Evolutionary conservation across 2,888 invertebrate genomes (phyloP).

Genomic region (Drosophila kambysellisi): DNA sequence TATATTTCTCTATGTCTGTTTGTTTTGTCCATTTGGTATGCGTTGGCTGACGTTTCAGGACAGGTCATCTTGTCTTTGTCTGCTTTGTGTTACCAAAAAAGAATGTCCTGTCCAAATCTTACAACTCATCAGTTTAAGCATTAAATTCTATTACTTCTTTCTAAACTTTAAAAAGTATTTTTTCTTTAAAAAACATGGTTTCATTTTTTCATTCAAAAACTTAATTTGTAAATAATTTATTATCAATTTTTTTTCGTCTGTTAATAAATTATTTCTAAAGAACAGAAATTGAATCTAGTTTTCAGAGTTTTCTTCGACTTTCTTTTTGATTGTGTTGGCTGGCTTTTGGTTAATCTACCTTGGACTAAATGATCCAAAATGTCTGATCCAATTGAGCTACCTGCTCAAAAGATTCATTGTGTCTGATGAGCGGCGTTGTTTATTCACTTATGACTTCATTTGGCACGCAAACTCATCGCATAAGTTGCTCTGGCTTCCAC

Average conservation of each 20-base stretch:
- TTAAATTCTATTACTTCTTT: neutral
- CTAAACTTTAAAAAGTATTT: neutral
- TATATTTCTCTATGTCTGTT: neutral
- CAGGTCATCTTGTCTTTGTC: neutral
- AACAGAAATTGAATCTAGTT: neutral
- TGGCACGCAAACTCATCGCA: conserved; percentile 36
- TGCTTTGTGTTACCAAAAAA: neutral
- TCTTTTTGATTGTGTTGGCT: neutral
- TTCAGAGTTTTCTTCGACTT: neutral
- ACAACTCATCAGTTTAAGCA: neutral
- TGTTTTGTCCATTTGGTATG: neutral
- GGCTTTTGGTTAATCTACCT: neutral
- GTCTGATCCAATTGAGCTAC: neutral
- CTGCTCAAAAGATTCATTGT: conserved; percentile 14
- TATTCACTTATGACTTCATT: conserved; percentile 56
- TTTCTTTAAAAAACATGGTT: neutral
- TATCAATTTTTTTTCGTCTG: neutral
- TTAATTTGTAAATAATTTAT: neutral
- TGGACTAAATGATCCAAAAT: neutral
- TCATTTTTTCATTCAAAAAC: neutral
- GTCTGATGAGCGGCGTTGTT: conserved; percentile 21
- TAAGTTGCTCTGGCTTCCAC: conserved; percentile 19
- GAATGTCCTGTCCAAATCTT: neutral
- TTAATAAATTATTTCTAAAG: neutral
- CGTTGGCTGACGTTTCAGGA: neutral